These are phyloP conservation scores for Lagocephalus sceleratus DNA, from an alignment of 2,797 vertebrate genomes.

Conservation along the genomic window DNA sequence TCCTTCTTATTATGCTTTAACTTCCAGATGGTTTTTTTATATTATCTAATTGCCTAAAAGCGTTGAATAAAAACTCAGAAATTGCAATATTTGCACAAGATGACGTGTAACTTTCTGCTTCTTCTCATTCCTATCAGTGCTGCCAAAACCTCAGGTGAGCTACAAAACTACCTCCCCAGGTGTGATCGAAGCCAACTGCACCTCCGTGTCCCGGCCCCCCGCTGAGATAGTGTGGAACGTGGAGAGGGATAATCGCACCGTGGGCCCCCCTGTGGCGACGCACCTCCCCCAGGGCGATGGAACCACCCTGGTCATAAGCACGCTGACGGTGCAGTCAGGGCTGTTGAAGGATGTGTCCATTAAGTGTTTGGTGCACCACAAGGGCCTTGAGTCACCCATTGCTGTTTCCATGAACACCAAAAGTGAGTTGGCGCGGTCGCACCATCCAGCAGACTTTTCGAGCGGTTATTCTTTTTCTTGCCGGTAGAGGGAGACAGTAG, in stretches of 20 bases:
- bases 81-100: neutral
- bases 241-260: constrained; percentile 76
- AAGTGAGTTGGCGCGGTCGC: constrained; percentile 64
- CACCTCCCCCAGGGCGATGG: constrained; percentile 66
- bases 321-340: constrained; percentile 68
- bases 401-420: constrained; percentile 83
- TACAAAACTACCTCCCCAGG: constrained; percentile 76
- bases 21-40: neutral
- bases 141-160: constrained; percentile 82
- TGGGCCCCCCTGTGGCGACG: constrained; percentile 63
- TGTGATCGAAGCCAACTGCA: constrained; percentile 82
- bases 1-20: neutral
- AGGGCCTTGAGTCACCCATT: constrained; percentile 78
- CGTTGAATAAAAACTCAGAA: neutral
- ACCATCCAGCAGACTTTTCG: too few species aligned
- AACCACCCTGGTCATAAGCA: constrained; percentile 77
- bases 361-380: constrained; percentile 82
- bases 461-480: too few species aligned
- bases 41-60: too few species aligned
- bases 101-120: too few species aligned
- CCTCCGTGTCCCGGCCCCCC: constrained; percentile 69
- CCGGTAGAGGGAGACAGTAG: neutral
- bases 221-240: constrained; percentile 81
- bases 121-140: constrained; percentile 55
- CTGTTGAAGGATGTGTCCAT: constrained; percentile 79